Conservation (phyloP, 1,140 invertebrate species). For the Zaprionus davidi region DNA sequence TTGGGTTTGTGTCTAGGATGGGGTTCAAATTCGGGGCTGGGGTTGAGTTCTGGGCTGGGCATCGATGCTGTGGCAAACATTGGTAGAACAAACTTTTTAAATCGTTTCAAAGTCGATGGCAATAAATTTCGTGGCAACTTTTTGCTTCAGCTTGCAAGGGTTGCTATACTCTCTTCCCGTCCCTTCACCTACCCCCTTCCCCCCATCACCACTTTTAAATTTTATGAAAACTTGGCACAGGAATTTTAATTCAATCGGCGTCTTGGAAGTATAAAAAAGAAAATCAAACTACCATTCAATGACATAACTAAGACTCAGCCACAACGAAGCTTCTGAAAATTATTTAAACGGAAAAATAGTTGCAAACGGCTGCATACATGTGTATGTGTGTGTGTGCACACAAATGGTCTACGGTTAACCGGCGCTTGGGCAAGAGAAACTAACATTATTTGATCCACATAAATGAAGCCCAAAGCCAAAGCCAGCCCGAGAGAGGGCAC, state of each 20-base stretch:
- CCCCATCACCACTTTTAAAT: not conserved
- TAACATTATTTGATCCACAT: slow-evolving; percentile 58
- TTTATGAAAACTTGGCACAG: slow-evolving; percentile 38
- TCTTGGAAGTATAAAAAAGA: slow-evolving; percentile 1
- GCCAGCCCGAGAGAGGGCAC: slow-evolving; percentile 43
- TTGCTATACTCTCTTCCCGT: not conserved
- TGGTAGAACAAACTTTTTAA: slow-evolving; percentile 69
- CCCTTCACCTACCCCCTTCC: not conserved
- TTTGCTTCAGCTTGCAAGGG: slow-evolving; percentile 26
- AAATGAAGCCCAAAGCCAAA: slow-evolving; percentile 76
- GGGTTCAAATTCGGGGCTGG: slow-evolving; percentile 4
- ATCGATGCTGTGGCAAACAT: slow-evolving; percentile 42
- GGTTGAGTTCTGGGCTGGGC: slow-evolving; percentile 32
- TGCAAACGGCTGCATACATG: slow-evolving; percentile 14
- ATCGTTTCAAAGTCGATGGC: slow-evolving; percentile 60
- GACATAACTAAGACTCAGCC: slow-evolving; percentile 62
- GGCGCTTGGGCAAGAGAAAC: slow-evolving; percentile 36
- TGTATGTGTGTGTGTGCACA: slow-evolving; percentile 26
- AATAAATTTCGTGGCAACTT: slow-evolving; percentile 71
- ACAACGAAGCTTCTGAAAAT: slow-evolving; percentile 59
- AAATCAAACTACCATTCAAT: slow-evolving; percentile 15
- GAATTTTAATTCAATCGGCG: slow-evolving; percentile 71
- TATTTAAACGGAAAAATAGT: slow-evolving; percentile 75
- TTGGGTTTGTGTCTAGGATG: slow-evolving; percentile 4
- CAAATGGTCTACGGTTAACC: slow-evolving; percentile 50